Percentiles rank a stretch among this genome's conserved stretches.
phyloP scores from a whole-genome alignment of 2,888 invertebrate genomes.

The Cacoxenus indagator region DNA sequence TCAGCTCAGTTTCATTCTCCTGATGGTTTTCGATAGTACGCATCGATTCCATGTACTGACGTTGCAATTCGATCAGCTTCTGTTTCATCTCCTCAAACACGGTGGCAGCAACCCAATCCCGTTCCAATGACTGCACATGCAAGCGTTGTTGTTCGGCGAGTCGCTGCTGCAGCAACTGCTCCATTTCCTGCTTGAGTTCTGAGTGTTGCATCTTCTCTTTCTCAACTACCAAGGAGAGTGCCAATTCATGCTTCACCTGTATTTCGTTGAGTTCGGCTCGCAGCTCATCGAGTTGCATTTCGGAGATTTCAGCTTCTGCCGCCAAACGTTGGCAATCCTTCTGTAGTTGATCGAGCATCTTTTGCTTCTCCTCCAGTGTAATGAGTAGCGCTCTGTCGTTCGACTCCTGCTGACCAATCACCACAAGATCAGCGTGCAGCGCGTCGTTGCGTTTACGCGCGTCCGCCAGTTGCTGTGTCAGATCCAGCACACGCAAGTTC shows the following conservation, averaged over 20 bases:
- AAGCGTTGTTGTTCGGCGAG: conserved; percentile 54
- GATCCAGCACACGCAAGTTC: conserved; percentile 58
- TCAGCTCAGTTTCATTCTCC: conserved; percentile 71
- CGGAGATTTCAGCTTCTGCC: conserved; percentile 60
- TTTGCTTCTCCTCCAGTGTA: conserved; percentile 52
- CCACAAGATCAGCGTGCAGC: conserved; percentile 56
- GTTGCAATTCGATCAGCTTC: conserved; percentile 71
- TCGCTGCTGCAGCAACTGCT: conserved; percentile 45
- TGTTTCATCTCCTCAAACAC: conserved; percentile 73
- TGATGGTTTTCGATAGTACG: conserved; percentile 65
- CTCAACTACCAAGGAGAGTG: conserved; percentile 53
- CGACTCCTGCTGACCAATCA: conserved; percentile 49
- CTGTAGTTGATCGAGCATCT: conserved; percentile 66
- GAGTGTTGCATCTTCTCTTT: conserved; percentile 53
- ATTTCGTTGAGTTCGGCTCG: conserved; percentile 59
- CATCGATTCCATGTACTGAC: conserved; percentile 71
- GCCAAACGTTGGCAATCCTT: conserved; percentile 66
- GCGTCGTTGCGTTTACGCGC: conserved; percentile 56
- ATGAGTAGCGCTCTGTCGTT: conserved; percentile 20
- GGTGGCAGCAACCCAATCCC: conserved; percentile 74
- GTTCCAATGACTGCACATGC: conserved; percentile 72
- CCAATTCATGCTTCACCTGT: conserved; percentile 54
- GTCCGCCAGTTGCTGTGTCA: conserved; percentile 58
- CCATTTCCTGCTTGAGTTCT: conserved; percentile 48
- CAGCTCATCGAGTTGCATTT: conserved; percentile 59